Evolutionary conservation across 2,888 invertebrate genomes (phyloP).

Genomic region (Tiliacea aurago): DNA sequence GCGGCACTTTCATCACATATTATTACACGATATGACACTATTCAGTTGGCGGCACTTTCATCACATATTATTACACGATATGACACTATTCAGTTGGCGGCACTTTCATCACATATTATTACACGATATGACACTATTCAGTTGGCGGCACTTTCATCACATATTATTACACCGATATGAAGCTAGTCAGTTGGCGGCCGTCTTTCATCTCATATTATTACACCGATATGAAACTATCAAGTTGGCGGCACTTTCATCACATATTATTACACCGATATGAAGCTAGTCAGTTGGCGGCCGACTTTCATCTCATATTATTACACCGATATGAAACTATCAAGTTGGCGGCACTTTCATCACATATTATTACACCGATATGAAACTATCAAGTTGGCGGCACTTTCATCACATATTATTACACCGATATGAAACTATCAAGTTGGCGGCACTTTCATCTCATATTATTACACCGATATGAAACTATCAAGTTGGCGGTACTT

Average conservation of each 20-base stretch:
- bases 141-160: conserved; percentile 14
- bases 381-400: conserved; percentile 2
- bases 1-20: conserved; percentile 18
- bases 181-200: conserved; percentile 1
- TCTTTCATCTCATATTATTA: too few relatives aligned
- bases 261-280: background rate
- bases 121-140: background rate
- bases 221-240: background rate
- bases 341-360: conserved; percentile 14
- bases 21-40: background rate
- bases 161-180: background rate
- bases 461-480: too few relatives aligned
- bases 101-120: conserved; percentile 19
- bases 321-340: background rate
- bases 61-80: conserved; percentile 1
- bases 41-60: conserved; percentile 14
- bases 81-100: background rate
- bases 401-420: conserved; percentile 23
- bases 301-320: too few relatives aligned
- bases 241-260: conserved; percentile 14
- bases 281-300: conserved; percentile 1
- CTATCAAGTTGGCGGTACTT: conserved; percentile 2
- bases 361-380: background rate
- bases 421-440: background rate
- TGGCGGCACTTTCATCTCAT: conserved; percentile 11